Conservation (phyloP, 2,888 invertebrate genomes). For the Andricus curvator region DNA sequence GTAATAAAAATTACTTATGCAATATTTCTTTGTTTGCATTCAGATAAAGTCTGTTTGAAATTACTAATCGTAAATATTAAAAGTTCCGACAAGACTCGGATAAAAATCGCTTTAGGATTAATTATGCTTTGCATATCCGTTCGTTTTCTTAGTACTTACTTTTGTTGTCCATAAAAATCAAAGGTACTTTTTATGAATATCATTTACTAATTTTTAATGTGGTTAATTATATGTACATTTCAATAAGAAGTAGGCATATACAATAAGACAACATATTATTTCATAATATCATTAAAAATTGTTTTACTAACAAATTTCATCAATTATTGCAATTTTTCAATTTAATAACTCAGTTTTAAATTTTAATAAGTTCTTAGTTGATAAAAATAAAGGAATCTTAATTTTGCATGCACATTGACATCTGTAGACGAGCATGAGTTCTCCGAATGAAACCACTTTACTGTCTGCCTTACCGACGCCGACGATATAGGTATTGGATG, state of each 20-base stretch:
- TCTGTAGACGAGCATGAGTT: neutral
- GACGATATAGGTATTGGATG: neutral
- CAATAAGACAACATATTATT: neutral
- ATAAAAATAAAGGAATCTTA: neutral
- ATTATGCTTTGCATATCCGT: neutral
- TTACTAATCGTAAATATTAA: neutral
- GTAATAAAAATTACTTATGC: neutral
- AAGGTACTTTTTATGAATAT: too few species aligned
- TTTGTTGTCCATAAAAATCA: too few species aligned
- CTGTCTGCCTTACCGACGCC: neutral
- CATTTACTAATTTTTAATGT: too few species aligned
- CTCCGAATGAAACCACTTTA: neutral
- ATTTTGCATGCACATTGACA: constrained; percentile 8
- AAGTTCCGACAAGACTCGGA: neutral
- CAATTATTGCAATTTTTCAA: too few species aligned
- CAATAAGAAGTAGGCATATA: too few species aligned
- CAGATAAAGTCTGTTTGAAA: neutral
- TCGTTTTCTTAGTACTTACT: too few species aligned
- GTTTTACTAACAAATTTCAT: neutral
- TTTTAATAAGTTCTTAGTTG: neutral
- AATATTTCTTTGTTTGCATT: neutral
- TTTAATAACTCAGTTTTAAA: too few species aligned
- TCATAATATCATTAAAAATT: neutral
- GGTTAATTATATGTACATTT: too few species aligned
- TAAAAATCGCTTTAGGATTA: neutral